phyloP scores from a whole-genome alignment of 2,113 vertebrate species.

The Pristiophorus japonicus region DNA sequence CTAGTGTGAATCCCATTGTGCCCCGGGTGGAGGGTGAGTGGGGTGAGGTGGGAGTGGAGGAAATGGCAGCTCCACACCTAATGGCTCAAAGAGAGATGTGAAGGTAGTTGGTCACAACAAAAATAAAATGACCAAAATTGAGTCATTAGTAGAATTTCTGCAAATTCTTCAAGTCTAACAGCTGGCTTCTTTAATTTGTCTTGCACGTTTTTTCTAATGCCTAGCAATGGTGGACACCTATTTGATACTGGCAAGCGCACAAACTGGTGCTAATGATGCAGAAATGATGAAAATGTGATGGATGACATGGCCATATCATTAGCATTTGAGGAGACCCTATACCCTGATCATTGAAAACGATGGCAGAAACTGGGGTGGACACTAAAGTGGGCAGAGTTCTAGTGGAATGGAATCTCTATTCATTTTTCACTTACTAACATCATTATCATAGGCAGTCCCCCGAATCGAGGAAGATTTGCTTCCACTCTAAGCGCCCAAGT shows the following conservation, averaged over 20 bases:
- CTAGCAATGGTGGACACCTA: not conserved
- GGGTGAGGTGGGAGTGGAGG: no score
- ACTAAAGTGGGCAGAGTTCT: not conserved
- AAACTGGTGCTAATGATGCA: no score
- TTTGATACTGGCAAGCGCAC: not conserved
- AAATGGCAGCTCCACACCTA: no score
- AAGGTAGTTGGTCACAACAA: not conserved
- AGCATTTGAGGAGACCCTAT: not conserved
- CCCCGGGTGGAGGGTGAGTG: not conserved
- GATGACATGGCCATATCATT: not conserved
- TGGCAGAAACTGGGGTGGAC: not conserved
- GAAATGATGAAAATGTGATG: not conserved
- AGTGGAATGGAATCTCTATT: not conserved
- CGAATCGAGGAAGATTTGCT: no score
- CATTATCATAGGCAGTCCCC: no score
- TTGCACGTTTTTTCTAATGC: not conserved
- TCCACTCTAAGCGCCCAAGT: no score
- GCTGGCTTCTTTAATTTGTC: not conserved
- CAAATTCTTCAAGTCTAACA: not conserved
- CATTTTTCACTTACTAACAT: not conserved
- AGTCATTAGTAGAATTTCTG: not conserved
- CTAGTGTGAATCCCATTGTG: no score
- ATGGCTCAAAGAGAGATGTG: no score
- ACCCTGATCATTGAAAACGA: not conserved
- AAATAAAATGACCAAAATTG: not conserved